Conservation (phyloP, 2,888 invertebrate species). For the Drosophila lacicola region DNA sequence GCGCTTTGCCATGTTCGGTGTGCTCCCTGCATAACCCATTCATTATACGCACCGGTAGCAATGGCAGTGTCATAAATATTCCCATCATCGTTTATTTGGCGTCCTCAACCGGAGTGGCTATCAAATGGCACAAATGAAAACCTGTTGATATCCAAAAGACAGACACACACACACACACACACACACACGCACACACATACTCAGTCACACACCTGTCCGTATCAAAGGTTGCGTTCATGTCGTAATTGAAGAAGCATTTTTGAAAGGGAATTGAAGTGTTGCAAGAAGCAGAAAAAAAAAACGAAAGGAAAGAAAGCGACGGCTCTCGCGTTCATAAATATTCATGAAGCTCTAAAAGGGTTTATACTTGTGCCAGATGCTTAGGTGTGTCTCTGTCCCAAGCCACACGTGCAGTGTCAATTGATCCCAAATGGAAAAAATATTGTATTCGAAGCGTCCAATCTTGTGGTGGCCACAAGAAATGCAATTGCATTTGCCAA, state of each 20-base stretch:
- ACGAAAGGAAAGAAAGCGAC: constrained; percentile 26
- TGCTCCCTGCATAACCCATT: constrained; percentile 63
- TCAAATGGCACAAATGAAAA: constrained; percentile 76
- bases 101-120: constrained; percentile 53
- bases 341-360: constrained; percentile 79
- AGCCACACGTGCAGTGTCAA: constrained; percentile 17
- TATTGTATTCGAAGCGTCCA: constrained; percentile 40
- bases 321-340: constrained; percentile 69
- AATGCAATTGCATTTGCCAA: constrained; percentile 68
- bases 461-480: constrained; percentile 24
- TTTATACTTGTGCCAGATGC: constrained; percentile 46
- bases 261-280: constrained; percentile 44
- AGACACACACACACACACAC: constrained; percentile 18
- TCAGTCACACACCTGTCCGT: constrained; percentile 11
- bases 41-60: constrained; percentile 73
- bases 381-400: constrained; percentile 41
- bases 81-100: constrained; percentile 78
- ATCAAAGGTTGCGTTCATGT: constrained; percentile 49
- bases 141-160: constrained; percentile 69
- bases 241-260: constrained; percentile 68
- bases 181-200: constrained; percentile 15
- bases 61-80: constrained; percentile 80
- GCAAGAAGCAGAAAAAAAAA: constrained; percentile 20
- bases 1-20: constrained; percentile 18
- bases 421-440: constrained; percentile 61